These are phyloP conservation scores for Neodiprion fabricii DNA, from an alignment of 1,140 invertebrate genomes.

Conservation along the genomic window DNA sequence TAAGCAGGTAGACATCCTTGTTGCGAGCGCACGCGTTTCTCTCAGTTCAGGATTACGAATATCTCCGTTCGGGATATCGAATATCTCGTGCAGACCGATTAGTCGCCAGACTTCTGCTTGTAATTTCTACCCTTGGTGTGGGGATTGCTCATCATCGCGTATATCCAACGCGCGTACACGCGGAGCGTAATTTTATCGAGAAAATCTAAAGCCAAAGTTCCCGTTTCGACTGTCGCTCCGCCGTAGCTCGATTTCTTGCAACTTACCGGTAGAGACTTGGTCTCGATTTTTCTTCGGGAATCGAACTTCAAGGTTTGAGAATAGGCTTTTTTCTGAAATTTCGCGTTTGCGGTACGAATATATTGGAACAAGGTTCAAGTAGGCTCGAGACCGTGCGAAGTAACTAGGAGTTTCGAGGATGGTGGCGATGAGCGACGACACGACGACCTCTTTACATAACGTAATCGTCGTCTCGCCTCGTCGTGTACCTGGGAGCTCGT, in stretches of 20 bases:
- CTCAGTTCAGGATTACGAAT: neutral
- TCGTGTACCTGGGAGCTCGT: too few species aligned
- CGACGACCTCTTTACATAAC: conserved; percentile 3
- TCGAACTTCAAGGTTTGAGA: too few species aligned
- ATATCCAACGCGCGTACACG: too few species aligned
- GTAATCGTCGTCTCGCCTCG: conserved; percentile 6
- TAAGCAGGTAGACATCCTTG: too few species aligned
- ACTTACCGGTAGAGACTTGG: too few species aligned
- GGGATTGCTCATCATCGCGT: too few species aligned
- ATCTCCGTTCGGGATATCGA: neutral
- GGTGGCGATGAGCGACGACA: neutral
- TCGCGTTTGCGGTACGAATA: neutral
- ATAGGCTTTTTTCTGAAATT: neutral
- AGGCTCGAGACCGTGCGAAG: neutral
- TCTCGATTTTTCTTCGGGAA: too few species aligned
- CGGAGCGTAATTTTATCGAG: neutral
- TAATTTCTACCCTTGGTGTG: too few species aligned
- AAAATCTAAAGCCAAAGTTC: neutral
- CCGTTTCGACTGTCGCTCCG: too few species aligned
- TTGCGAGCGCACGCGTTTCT: neutral
- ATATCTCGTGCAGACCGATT: neutral
- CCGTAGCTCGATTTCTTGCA: too few species aligned
- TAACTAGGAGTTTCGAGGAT: neutral
- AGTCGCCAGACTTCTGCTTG: too few species aligned
- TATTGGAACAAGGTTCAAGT: neutral